Evolutionary conservation across 2,113 vertebrate species (phyloP).

Genomic region (Oxyura jamaicensis): DNA sequence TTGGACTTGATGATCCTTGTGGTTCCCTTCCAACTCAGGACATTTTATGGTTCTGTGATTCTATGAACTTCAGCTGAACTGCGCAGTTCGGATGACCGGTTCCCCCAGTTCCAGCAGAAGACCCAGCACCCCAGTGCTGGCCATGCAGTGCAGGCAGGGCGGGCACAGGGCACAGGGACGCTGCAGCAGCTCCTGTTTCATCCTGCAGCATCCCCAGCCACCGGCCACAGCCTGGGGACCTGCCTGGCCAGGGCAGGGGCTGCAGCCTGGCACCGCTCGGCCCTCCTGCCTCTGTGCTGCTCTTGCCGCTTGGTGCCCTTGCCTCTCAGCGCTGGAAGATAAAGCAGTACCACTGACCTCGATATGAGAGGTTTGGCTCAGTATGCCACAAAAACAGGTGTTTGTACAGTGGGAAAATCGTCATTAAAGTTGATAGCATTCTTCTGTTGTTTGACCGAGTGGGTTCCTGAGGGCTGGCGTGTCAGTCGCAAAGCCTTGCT

Average conservation of each 20-base stretch:
- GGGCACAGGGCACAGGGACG: too few species aligned
- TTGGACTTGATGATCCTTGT: too few species aligned
- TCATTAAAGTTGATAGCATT: background rate
- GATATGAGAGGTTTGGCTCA: background rate
- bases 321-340: background rate
- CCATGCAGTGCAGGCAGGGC: background rate
- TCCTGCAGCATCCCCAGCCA: too few species aligned
- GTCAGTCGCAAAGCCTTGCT: background rate
- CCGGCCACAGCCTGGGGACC: too few species aligned
- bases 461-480: background rate
- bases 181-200: too few species aligned
- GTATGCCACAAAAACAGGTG: rapidly evolving
- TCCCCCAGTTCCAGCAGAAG: background rate
- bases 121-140: background rate
- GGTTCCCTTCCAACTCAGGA: too few species aligned
- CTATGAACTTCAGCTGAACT: background rate
- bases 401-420: background rate
- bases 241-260: background rate
- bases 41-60: too few species aligned
- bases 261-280: background rate
- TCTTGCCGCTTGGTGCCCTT: background rate
- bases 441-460: background rate
- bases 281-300: background rate
- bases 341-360: background rate
- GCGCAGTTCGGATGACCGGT: background rate